Base-by-base conservation (phyloP, 92 coral and sea anemone genomes). In the Ricordea florida region DNA sequence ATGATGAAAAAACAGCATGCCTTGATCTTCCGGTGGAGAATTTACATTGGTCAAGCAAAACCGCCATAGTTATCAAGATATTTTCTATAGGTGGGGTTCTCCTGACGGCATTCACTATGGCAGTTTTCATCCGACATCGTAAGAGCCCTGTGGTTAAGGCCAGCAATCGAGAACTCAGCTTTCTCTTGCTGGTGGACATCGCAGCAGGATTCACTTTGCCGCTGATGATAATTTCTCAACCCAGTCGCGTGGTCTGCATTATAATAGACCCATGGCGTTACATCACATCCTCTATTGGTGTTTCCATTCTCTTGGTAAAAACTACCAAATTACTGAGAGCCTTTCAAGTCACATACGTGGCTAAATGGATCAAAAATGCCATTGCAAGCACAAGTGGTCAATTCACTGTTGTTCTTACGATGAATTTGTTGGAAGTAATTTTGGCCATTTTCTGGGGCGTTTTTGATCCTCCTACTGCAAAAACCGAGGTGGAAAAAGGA, bases 81-180 rank as follows among this genome's bases (percentile, higher is more conserved):
- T 26, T 81, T 4, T 73, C 94, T 2, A 31, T 33, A 33, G n/a
- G 58, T 5, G 94, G 91, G 3, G 15, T 89, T 16, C 34, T 81
- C 34, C 50, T 70, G 21, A 66, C 84, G 14, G 35, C 35, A 22
- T 34, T 85, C 25, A 69, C 69, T 9, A 18, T 63, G 29, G 21
- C 36, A 4, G 74, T 89, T 31, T 81, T 76, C 27, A 32, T 62
- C 11, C 69, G 44, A 8, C 21, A 85, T 55, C 57, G 40, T 9
- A 28, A 64, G 4, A 89, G 83, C n/a, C 90, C 93, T 1, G 34
- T 89, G n/a, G 93, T 89, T 30, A 89, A 80, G 38, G 94, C 90
- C 6, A 72, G 90, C 0, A 85, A 85, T 60, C 83, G 66, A 14
- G 87, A 80, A 42, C 62, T 89, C 1, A 83, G 90, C 41, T 44